A percentile compares a stretch with the other conserved stretches of the same genome.
These are phyloP conservation scores for Agrotis ipsilon DNA, from an alignment of 2,888 invertebrate species.

Conservation along the genomic window DNA sequence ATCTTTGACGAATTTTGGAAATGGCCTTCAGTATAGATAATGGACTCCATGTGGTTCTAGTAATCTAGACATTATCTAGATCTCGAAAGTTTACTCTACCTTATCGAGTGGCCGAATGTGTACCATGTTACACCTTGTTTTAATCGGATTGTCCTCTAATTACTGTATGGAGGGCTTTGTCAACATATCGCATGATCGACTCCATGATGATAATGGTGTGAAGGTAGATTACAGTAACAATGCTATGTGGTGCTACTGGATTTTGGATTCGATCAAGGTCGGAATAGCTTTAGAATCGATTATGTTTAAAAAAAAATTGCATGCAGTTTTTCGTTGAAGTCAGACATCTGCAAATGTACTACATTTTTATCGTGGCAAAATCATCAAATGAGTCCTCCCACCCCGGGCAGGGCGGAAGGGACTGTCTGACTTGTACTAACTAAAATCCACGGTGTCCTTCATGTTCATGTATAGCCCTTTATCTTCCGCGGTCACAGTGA, in stretches of 20 bases:
- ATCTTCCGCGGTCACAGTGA: too few relatives aligned
- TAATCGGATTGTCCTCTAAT: slow-evolving; percentile 64
- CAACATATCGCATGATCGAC: slow-evolving; percentile 68
- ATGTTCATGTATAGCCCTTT: too few relatives aligned
- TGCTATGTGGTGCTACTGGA: slow-evolving; percentile 19
- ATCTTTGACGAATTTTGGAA: not conserved
- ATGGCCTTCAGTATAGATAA: slow-evolving; percentile 8
- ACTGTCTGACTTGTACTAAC: too few relatives aligned
- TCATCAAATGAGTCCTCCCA: too few relatives aligned
- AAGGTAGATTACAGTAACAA: slow-evolving; percentile 53
- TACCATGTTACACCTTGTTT: slow-evolving; percentile 48
- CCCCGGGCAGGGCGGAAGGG: too few relatives aligned
- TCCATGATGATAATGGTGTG: slow-evolving; percentile 52
- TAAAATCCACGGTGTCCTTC: too few relatives aligned
- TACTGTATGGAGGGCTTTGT: slow-evolving; percentile 67
- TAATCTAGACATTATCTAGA: slow-evolving; percentile 13
- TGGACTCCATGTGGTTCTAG: not conserved
- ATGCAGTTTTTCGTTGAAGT: too few relatives aligned
- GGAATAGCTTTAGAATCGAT: not conserved
- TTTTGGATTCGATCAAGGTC: slow-evolving; percentile 24
- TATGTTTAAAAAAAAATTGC: too few relatives aligned
- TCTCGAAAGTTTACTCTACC: slow-evolving; percentile 47
- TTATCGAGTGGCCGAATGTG: slow-evolving; percentile 46
- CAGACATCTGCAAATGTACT: too few relatives aligned
- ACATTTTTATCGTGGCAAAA: too few relatives aligned